Evolutionary conservation across 2,888 invertebrate species (phyloP).

Genomic region (Acleris holmiana): DNA sequence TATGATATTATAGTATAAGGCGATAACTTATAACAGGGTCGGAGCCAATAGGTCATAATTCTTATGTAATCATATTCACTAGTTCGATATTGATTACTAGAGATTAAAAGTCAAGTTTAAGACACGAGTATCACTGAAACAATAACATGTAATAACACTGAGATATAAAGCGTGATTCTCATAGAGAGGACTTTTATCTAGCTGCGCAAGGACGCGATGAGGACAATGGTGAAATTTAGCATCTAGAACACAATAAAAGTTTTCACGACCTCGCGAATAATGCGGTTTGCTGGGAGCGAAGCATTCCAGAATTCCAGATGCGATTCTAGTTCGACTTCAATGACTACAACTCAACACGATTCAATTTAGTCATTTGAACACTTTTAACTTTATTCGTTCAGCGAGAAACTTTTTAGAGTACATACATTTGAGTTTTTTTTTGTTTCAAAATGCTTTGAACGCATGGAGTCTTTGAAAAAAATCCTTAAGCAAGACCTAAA

Average conservation of each 20-base stretch:
- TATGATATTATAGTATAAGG: conserved; percentile 12
- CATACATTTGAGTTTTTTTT: too few relatives aligned
- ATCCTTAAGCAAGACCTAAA: background rate
- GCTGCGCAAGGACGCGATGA: conserved; percentile 16
- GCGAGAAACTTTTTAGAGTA: too few relatives aligned
- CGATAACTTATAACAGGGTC: conserved; percentile 1
- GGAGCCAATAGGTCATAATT: conserved; percentile 9
- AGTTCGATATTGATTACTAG: too few relatives aligned
- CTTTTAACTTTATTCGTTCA: too few relatives aligned
- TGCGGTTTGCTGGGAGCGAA: conserved; percentile 11
- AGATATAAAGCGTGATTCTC: background rate
- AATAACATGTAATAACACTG: too few relatives aligned
- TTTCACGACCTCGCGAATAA: conserved; percentile 13
- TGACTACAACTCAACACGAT: too few relatives aligned
- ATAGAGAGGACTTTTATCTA: conserved; percentile 13
- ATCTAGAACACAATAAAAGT: conserved; percentile 31
- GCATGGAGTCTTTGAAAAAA: background rate
- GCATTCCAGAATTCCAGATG: background rate
- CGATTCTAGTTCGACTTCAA: background rate
- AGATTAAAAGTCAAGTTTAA: too few relatives aligned
- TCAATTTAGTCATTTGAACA: too few relatives aligned
- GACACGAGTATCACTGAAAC: too few relatives aligned
- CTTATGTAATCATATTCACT: conserved; percentile 3
- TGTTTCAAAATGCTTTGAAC: background rate
- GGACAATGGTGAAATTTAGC: conserved; percentile 37